Percentiles rank a stretch among this genome's conserved stretches.
Conservation (phyloP, 2,113 vertebrate species). For the Corythornis madagascariensis region DNA sequence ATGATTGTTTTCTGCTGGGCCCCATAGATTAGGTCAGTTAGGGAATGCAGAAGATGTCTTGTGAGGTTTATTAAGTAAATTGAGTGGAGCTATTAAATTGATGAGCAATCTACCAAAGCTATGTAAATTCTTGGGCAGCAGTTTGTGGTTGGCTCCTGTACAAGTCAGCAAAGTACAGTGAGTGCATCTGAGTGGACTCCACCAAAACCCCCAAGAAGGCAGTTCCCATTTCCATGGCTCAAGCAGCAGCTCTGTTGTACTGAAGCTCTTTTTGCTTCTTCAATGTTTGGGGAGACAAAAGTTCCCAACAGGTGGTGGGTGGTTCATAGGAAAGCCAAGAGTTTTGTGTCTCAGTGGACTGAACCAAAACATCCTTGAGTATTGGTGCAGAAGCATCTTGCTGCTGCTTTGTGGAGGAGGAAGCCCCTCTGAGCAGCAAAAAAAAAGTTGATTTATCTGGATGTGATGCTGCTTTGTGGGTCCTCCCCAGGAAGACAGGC, state of each 20-base stretch:
- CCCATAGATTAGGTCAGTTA: neutral
- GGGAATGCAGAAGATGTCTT: neutral
- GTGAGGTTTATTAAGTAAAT: constrained; percentile 20
- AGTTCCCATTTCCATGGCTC: neutral
- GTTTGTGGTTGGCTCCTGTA: neutral
- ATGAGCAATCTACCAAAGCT: neutral
- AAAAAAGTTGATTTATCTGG: rapidly evolving
- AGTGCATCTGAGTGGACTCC: neutral
- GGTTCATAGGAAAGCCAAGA: neutral
- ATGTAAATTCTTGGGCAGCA: neutral
- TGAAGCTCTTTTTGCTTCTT: neutral
- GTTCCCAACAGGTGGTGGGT: neutral
- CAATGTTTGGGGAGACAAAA: neutral
- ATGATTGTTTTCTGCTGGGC: neutral
- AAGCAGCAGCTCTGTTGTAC: no score
- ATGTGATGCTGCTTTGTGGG: neutral
- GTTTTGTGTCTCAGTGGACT: neutral
- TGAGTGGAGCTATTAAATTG: neutral
- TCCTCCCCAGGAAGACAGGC: neutral
- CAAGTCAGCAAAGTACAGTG: neutral
- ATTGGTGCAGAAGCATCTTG: neutral
- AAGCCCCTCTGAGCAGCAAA: neutral
- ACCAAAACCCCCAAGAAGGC: neutral
- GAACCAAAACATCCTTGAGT: neutral
- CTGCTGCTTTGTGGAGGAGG: neutral